Percentiles rank a stretch among this genome's conserved stretches.
Evolutionary conservation across 2,888 invertebrate genomes (phyloP).

Genomic region (Ceraclea dissimilis): DNA sequence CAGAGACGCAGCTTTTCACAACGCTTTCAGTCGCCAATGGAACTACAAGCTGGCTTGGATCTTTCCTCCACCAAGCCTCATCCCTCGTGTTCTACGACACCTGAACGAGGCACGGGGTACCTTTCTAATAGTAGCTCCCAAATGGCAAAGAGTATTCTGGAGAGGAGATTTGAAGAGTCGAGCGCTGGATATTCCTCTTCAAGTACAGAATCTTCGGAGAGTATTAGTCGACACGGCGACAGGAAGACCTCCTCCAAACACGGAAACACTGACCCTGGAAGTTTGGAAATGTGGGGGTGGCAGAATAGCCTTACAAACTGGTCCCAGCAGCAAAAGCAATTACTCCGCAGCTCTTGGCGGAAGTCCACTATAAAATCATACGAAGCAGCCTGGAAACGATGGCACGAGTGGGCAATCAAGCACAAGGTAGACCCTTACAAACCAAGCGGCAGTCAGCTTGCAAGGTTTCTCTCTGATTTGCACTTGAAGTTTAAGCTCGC

Average conservation of each 20-base stretch:
- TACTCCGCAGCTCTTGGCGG: slow-evolving; percentile 12
- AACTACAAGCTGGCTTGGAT: no score
- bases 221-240: slow-evolving; percentile 25
- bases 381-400: slow-evolving; percentile 25
- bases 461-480: no score
- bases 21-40: no score
- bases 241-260: slow-evolving; percentile 22
- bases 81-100: no score
- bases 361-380: slow-evolving; percentile 22
- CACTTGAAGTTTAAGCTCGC: no score
- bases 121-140: slow-evolving; percentile 24
- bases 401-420: no score
- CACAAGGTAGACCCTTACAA: no score
- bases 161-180: slow-evolving; percentile 28
- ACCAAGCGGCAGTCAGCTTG: no score
- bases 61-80: no score
- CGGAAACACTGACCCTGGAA: slow-evolving; percentile 21
- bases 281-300: slow-evolving; percentile 29
- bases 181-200: slow-evolving; percentile 24
- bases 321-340: slow-evolving; percentile 16
- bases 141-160: slow-evolving; percentile 29
- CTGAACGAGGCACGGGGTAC: no score
- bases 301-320: slow-evolving; percentile 16
- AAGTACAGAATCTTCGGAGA: slow-evolving; percentile 19
- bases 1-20: slow-evolving; percentile 13